A percentile compares a stretch with the other conserved stretches of the same genome.
Evolutionary conservation across 2,797 vertebrate species (phyloP).

Genomic region (Sus cebifrons): DNA sequence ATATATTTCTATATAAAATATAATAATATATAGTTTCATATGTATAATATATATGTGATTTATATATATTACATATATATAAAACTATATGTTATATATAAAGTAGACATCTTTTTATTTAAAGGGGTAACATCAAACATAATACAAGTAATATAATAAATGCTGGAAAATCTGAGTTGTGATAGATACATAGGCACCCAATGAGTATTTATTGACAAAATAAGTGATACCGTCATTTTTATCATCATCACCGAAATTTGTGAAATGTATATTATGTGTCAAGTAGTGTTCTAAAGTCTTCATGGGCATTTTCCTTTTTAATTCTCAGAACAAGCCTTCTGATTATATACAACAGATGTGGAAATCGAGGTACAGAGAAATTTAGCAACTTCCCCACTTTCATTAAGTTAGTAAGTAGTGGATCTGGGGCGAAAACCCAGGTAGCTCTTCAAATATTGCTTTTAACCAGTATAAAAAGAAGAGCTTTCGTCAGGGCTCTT

Average conservation of each 20-base stretch:
- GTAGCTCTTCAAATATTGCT: background rate
- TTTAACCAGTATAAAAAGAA: background rate
- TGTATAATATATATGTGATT: no score
- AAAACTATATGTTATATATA: no score
- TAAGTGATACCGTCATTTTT: background rate
- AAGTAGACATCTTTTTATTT: background rate
- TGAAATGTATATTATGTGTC: background rate
- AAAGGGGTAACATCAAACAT: background rate
- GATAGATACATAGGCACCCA: background rate
- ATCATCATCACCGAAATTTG: background rate
- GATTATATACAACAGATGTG: background rate
- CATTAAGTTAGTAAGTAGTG: background rate
- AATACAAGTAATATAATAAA: background rate
- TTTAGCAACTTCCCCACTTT: background rate
- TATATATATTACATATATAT: no score
- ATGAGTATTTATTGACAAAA: constrained; percentile 29
- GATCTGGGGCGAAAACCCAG: background rate
- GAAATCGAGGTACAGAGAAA: background rate
- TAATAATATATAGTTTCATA: no score
- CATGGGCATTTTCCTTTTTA: background rate
- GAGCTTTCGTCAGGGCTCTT: background rate
- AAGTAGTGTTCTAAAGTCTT: background rate
- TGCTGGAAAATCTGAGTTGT: background rate
- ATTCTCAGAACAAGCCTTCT: background rate
- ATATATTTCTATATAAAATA: no score